Evolutionary conservation across 2,113 vertebrate species (phyloP), one percentile per base, ranked within the genome.

Genomic region (Rutilus rutilus): DNA sequence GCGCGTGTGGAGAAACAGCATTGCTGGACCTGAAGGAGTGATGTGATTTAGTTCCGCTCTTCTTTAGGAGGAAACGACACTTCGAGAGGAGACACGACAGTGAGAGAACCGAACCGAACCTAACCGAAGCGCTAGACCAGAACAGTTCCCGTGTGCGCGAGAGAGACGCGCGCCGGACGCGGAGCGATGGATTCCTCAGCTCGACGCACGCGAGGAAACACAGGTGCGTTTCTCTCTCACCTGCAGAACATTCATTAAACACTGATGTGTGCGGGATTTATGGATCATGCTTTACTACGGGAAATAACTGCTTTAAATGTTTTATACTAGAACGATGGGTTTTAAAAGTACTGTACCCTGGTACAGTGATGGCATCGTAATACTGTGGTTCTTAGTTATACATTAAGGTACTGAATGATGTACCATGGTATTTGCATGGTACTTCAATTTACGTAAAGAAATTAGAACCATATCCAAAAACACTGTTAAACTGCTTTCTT

Each of bases 151-250:
- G 52, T 39, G 54, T 6, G 52, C 54, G 47, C 50, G 27, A 57
- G 50, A 47, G 27, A 33, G 50, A 47, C 23, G 12, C 71, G 14
- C 45, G 30, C 25, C 47, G 50, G 47, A 78, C 59, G 39, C 39
- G 80, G 64, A 50, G 80, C 27, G 42, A 82, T 82, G 80, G 80
- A 54, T 36, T 36, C 75, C 52, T 78, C 75, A 77, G 75, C 71
- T 74, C 71, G 6, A 17, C 88, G 59, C 83, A 76, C 89, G 90
- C 82, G 88, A 87, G 90, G 89, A 82, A 75, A 88, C 65, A 75
- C n/a, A 83, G 85, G 90, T 79, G 78, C 64, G 65, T 79, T 42
- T 42, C 15, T 75, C 88, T 67, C 83, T 39, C 85, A 80, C 87
- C 84, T 90, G 89, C 84, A 90, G 90, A 90, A 6, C 75, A 76